These are phyloP conservation scores for Thamnophis elegans DNA, from an alignment of 2,797 vertebrate genomes.

Conservation along the genomic window DNA sequence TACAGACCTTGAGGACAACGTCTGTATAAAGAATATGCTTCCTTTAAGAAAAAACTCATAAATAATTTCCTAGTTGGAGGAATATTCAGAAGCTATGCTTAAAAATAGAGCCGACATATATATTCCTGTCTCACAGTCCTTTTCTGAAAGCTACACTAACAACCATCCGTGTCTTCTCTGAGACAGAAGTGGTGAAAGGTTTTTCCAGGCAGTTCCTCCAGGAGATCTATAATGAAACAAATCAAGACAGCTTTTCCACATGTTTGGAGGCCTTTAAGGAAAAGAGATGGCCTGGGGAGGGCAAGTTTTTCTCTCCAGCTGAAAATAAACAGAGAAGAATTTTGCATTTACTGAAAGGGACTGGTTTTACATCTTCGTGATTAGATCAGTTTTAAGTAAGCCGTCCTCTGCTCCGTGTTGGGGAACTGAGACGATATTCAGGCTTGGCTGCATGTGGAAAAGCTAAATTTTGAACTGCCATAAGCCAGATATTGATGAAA, in stretches of 20 bases:
- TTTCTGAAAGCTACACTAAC: neutral
- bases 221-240: neutral
- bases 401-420: neutral
- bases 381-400: neutral
- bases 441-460: neutral
- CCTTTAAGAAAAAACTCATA: neutral
- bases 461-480: neutral
- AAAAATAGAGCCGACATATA: neutral
- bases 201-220: neutral
- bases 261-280: neutral
- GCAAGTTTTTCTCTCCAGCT: neutral
- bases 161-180: neutral
- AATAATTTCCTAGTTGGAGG: neutral
- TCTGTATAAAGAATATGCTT: neutral
- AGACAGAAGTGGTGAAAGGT: neutral
- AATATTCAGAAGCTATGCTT: neutral
- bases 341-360: neutral
- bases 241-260: neutral
- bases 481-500: neutral
- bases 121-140: neutral
- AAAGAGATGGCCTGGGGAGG: neutral
- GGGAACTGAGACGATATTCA: neutral
- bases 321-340: neutral
- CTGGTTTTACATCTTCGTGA: neutral
- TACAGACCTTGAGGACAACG: neutral